Conservation (phyloP, 2,888 invertebrate species). For the Leistus spinibarbis region DNA sequence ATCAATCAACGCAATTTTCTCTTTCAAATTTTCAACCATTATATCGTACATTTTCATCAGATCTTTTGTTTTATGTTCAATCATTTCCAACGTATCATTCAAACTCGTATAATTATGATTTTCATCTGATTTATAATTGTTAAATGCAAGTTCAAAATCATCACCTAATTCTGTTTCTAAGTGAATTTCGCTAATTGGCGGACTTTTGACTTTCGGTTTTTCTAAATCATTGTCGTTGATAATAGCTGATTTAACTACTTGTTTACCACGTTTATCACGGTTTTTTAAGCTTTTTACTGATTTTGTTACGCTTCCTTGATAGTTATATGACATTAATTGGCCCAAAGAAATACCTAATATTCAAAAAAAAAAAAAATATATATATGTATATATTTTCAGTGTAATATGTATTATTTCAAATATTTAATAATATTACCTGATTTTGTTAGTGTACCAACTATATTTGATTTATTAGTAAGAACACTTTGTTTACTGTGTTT, state of each 20-base stretch:
- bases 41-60: constrained; percentile 43
- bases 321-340: constrained; percentile 24
- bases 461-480: constrained; percentile 27
- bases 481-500: constrained; percentile 29
- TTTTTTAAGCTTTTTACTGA: constrained; percentile 7
- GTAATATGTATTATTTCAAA: neutral
- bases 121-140: constrained; percentile 41
- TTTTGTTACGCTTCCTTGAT: constrained; percentile 22
- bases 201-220: constrained; percentile 12
- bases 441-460: constrained; percentile 9
- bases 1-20: constrained; percentile 40
- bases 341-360: constrained; percentile 23
- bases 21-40: constrained; percentile 43
- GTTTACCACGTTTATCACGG: neutral
- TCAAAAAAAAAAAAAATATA: too few species aligned
- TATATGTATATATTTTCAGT: too few species aligned
- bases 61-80: constrained; percentile 42
- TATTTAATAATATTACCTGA: constrained; percentile 3
- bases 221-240: constrained; percentile 30
- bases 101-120: constrained; percentile 41
- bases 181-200: constrained; percentile 26
- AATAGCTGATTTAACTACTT: constrained; percentile 3
- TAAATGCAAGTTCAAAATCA: constrained; percentile 45
- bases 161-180: constrained; percentile 42
- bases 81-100: constrained; percentile 38